These are phyloP conservation scores for Pollicipes pollicipes DNA, from an alignment of 1,140 invertebrate species.

Conservation along the genomic window DNA sequence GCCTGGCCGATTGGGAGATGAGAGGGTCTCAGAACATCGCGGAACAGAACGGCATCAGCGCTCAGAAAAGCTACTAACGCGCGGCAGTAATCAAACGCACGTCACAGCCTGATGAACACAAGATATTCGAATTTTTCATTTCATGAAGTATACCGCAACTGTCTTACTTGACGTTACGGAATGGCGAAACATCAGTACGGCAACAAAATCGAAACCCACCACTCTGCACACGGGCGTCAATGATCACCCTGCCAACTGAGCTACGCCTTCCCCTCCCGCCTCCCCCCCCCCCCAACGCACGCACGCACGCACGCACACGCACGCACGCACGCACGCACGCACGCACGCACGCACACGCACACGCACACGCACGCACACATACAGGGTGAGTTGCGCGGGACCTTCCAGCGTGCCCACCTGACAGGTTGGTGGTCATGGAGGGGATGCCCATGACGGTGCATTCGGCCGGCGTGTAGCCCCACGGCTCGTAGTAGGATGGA, in stretches of 20 bases:
- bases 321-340: constrained; percentile 3
- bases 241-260: too few species aligned
- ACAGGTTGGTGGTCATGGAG: constrained; percentile 91
- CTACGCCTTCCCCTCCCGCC: too few species aligned
- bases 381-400: constrained; percentile 5
- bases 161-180: too few species aligned
- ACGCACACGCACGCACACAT: constrained; percentile 11
- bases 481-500: constrained; percentile 98
- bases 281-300: too few species aligned
- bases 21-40: too few species aligned
- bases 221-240: too few species aligned
- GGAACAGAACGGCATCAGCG: background rate
- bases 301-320: constrained; percentile 2
- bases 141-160: too few species aligned
- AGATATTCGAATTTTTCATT: constrained; percentile 1
- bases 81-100: background rate
- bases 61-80: background rate
- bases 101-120: background rate
- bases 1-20: too few species aligned
- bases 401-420: constrained; percentile 33
- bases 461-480: constrained; percentile 99
- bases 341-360: background rate
- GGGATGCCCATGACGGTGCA: constrained; percentile 99
- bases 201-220: too few species aligned
- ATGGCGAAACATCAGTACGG: too few species aligned